A percentile compares a stretch with the other conserved stretches of the same genome.
Conservation (phyloP, 2,113 vertebrate genomes). For the Colaptes auratus region DNA sequence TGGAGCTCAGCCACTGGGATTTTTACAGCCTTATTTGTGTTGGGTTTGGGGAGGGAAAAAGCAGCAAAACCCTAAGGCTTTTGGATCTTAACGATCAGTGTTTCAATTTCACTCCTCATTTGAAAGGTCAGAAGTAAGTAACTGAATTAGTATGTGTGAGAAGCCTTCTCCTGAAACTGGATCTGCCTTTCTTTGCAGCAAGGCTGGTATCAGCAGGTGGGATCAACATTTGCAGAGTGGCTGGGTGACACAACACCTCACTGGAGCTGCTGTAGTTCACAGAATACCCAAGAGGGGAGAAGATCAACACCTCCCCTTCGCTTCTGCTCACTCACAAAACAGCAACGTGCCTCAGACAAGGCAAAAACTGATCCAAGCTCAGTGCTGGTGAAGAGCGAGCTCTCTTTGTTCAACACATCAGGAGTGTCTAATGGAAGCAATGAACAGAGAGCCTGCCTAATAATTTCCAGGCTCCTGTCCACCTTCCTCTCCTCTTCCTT, state of each 20-base stretch:
- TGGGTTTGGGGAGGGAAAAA: rapidly evolving
- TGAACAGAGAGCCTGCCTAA: not conserved
- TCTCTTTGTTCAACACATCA: not conserved
- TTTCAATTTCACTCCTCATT: conserved; percentile 19
- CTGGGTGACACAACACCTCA: not conserved
- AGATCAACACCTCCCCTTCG: not conserved
- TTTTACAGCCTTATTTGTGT: not conserved
- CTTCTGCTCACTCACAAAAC: not conserved
- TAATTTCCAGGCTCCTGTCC: not conserved
- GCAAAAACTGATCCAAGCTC: not conserved
- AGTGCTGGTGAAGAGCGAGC: not conserved
- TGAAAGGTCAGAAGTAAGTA: conserved; percentile 58
- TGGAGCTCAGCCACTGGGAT: not conserved
- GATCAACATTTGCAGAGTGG: conserved; percentile 17
- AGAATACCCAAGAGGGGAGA: not conserved
- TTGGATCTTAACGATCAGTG: not conserved
- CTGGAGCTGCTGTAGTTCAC: not conserved
- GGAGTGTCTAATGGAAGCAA: not conserved
- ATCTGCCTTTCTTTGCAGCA: conserved; percentile 28
- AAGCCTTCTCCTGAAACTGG: conserved; percentile 27
- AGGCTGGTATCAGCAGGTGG: conserved; percentile 3
- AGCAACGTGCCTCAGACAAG: not conserved
- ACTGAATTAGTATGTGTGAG: not conserved
- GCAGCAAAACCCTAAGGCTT: not conserved
- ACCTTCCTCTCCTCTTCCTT: conserved; percentile 4